These are phyloP conservation scores for Zoanthus sociatus DNA, from an alignment of 92 coral and sea anemone species.

Conservation along the genomic window DNA sequence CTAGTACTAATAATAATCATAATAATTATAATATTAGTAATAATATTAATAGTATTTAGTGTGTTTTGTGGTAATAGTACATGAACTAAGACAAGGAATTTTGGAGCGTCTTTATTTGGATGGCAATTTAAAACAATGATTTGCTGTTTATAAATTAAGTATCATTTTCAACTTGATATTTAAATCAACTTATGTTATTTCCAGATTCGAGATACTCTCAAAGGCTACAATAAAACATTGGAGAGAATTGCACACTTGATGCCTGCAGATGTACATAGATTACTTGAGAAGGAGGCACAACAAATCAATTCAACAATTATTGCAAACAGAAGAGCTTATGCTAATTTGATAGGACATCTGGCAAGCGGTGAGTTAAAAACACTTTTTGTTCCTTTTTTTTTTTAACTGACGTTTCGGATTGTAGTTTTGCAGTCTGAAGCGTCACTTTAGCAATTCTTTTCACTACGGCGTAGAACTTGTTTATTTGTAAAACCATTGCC, in stretches of 20 bases:
- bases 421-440: no score
- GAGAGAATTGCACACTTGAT: constrained; percentile 93
- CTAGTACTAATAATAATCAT: no score
- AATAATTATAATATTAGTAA: no score
- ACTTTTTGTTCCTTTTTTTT: no score
- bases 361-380: constrained; percentile 72
- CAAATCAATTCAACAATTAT: constrained; percentile 92
- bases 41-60: no score
- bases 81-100: no score
- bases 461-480: no score
- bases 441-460: no score
- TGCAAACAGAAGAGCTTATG: constrained; percentile 86
- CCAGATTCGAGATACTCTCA: constrained; percentile 88
- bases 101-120: neutral
- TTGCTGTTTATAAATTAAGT: neutral
- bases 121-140: neutral
- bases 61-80: no score
- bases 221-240: constrained; percentile 77
- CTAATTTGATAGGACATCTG: constrained; percentile 83
- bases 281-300: constrained; percentile 92
- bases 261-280: constrained; percentile 98
- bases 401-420: no score
- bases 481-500: no score
- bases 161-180: neutral
- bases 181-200: neutral